These are phyloP conservation scores for Aurelia aurita complex sp. Pacific DNA, from an alignment of 30 jellyfish, hydroid and myxozoan genomes.

Conservation along the genomic window DNA sequence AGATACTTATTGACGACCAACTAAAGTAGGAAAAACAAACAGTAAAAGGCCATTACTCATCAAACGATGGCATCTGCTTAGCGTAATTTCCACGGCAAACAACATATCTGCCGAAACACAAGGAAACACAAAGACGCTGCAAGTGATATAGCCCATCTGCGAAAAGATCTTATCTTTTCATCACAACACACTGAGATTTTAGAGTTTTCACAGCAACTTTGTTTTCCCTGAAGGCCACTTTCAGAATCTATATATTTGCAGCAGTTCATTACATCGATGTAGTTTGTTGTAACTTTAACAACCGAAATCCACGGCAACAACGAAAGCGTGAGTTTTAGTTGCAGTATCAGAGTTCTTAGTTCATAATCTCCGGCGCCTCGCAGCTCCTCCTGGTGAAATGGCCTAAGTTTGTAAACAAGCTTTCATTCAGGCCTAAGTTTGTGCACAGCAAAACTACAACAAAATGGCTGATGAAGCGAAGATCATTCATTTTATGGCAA, in stretches of 20 bases:
- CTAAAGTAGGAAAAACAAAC: too few species aligned
- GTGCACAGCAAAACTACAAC: neutral
- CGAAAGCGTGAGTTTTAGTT: too few species aligned
- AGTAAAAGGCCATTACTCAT: too few species aligned
- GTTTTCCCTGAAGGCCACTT: neutral
- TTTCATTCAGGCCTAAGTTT: neutral
- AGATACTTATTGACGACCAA: too few species aligned
- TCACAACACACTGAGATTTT: neutral
- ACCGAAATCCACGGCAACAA: too few species aligned
- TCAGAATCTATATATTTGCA: neutral
- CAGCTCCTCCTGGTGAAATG: neutral
- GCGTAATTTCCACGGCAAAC: too few species aligned
- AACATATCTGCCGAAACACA: too few species aligned
- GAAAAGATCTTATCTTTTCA: neutral
- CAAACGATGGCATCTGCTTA: too few species aligned
- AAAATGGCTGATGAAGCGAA: conserved; percentile 13
- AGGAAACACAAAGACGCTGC: neutral
- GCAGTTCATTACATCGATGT: neutral
- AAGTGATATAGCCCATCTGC: neutral
- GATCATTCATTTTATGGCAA: conserved; percentile 17
- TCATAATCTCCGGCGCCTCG: too few species aligned
- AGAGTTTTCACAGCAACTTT: neutral
- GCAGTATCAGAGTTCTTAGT: too few species aligned
- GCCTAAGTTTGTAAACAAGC: neutral
- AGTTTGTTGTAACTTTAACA: neutral